Conservation (phyloP, 2,797 vertebrate species). For the Coendou prehensilis region DNA sequence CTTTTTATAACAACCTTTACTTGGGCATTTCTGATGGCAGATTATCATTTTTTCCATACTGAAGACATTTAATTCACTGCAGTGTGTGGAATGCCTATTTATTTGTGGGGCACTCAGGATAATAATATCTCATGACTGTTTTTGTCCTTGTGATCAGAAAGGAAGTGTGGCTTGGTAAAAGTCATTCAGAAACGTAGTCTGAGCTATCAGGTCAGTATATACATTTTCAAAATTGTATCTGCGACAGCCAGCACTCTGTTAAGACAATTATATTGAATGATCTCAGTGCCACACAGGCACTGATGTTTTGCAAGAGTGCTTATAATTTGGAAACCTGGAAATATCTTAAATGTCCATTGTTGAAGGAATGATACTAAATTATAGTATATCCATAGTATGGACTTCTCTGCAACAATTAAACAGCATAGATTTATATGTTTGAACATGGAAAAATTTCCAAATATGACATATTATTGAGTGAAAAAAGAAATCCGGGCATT, state of each 20-base stretch:
- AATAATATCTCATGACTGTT: neutral
- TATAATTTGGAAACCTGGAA: constrained; percentile 36
- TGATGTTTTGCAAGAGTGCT: neutral
- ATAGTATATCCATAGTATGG: neutral
- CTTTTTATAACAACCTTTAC: neutral
- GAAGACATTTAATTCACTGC: constrained; percentile 3
- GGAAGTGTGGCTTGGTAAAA: neutral
- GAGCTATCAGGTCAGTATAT: neutral
- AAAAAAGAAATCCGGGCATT: neutral
- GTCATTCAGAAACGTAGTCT: neutral
- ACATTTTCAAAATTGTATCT: constrained; percentile 17
- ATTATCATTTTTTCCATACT: neutral
- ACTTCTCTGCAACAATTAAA: neutral
- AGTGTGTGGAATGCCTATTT: neutral
- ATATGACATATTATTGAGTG: neutral
- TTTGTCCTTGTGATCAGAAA: constrained; percentile 1
- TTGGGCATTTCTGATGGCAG: neutral
- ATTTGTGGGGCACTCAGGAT: neutral
- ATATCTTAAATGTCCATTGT: neutral
- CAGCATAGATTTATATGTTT: neutral
- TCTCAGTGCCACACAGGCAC: constrained; percentile 23
- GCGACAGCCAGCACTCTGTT: neutral
- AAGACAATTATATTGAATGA: neutral
- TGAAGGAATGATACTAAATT: neutral
- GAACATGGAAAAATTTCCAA: constrained; percentile 38